phyloP scores from a whole-genome alignment of 2,113 vertebrate species.

The Arizona elegans region DNA sequence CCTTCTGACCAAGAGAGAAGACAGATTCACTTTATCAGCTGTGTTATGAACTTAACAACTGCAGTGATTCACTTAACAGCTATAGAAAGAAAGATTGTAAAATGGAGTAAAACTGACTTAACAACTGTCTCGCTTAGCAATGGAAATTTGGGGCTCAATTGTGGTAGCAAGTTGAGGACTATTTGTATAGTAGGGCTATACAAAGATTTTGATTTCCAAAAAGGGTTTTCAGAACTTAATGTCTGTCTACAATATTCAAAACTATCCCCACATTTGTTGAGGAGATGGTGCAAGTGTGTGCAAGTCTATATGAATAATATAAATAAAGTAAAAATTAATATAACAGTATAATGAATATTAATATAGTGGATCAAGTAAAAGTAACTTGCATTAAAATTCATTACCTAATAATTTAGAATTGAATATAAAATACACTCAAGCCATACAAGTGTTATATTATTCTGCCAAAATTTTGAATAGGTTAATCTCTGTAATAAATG shows the following conservation, averaged over 20 bases:
- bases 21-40: not conserved
- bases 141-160: not conserved
- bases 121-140: not conserved
- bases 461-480: not conserved
- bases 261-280: not conserved
- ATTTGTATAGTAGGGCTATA: not conserved
- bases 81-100: not conserved
- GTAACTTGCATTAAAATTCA: not conserved
- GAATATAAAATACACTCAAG: not conserved
- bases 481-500: slow-evolving; percentile 6
- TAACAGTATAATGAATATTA: not conserved
- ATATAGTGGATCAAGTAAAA: not conserved
- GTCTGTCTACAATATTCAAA: not conserved
- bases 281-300: not conserved
- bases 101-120: not conserved
- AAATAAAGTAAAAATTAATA: not conserved
- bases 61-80: not conserved
- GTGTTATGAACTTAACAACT: not conserved
- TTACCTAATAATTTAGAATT: slow-evolving; percentile 6
- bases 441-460: slow-evolving; percentile 23
- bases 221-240: not conserved
- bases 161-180: not conserved
- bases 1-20: not conserved
- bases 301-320: not conserved
- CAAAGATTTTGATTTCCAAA: not conserved